phyloP scores from a whole-genome alignment of 2,888 invertebrate species.

The Uropetala carovei region DNA sequence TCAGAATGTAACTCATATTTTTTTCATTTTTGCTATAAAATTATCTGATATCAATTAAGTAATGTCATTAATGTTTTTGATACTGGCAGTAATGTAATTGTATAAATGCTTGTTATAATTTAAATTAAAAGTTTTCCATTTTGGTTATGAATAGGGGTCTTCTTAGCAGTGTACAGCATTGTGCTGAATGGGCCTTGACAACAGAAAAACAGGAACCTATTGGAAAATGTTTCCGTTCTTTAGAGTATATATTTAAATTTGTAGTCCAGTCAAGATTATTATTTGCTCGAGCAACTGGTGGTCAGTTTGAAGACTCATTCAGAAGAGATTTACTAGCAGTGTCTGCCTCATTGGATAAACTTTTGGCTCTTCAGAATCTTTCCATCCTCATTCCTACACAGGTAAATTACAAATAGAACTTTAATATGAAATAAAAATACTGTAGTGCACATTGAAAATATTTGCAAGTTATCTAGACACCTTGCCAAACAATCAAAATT shows the following conservation, averaged over 20 bases:
- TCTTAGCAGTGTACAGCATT: constrained; percentile 91
- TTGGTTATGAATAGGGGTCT: constrained; percentile 80
- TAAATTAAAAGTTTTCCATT: constrained; percentile 64
- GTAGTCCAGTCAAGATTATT: constrained; percentile 92
- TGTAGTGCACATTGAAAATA: too few species aligned
- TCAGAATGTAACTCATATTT: too few species aligned
- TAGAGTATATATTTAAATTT: constrained; percentile 95
- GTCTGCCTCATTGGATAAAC: constrained; percentile 86
- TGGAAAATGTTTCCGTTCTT: constrained; percentile 91
- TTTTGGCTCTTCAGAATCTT: constrained; percentile 83
- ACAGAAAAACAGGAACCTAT: constrained; percentile 93
- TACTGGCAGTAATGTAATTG: not conserved
- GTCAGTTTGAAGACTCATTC: constrained; percentile 93
- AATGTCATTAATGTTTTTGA: too few species aligned
- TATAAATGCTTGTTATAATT: not conserved
- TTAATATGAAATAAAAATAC: too few species aligned
- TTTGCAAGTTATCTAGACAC: too few species aligned
- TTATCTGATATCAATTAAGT: not conserved
- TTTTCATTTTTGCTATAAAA: not conserved
- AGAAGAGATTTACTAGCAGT: constrained; percentile 88
- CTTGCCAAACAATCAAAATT: too few species aligned
- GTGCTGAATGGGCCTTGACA: constrained; percentile 90
- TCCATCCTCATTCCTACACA: constrained; percentile 88
- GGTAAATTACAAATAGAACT: constrained; percentile 73
- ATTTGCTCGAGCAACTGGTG: constrained; percentile 91